Evolutionary conservation across 2,888 invertebrate species (phyloP).

Genomic region (Anoncus sp.): DNA sequence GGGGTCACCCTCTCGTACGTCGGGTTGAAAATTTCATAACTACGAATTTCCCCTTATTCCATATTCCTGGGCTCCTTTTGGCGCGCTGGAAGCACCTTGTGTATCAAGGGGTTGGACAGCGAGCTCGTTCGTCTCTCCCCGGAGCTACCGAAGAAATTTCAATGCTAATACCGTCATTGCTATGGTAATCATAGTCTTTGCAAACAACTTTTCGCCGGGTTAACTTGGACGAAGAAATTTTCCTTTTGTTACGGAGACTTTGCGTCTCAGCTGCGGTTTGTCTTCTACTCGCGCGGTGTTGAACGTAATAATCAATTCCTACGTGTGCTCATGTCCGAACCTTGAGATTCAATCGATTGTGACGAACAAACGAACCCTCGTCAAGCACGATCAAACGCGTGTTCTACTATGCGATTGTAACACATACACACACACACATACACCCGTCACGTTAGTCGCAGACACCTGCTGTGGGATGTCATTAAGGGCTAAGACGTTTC

Average conservation of each 20-base stretch:
- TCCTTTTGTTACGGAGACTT: neutral
- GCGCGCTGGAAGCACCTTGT: neutral
- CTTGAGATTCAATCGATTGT: constrained; percentile 19
- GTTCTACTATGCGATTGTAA: constrained; percentile 9
- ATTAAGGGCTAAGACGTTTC: neutral
- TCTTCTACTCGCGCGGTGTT: neutral
- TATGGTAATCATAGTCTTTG: constrained; percentile 34
- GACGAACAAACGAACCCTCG: constrained; percentile 18
- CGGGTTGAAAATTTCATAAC: constrained; percentile 21
- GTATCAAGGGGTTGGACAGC: neutral
- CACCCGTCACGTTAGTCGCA: constrained; percentile 16
- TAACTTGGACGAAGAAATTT: neutral
- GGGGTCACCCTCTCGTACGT: constrained; percentile 13
- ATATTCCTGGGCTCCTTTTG: constrained; percentile 9
- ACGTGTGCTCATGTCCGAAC: constrained; percentile 4
- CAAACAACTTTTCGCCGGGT: constrained; percentile 1
- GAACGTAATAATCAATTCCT: constrained; percentile 9
- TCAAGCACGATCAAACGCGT: constrained; percentile 31
- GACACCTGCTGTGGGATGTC: constrained; percentile 15
- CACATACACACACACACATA: constrained; percentile 11
- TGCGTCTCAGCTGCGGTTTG: neutral
- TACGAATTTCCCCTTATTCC: neutral
- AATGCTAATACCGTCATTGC: constrained; percentile 27
- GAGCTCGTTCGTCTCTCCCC: neutral
- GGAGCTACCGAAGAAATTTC: constrained; percentile 19